phyloP scores from a whole-genome alignment of 2,888 invertebrate species.

The Minunthozetes semirufus region DNA sequence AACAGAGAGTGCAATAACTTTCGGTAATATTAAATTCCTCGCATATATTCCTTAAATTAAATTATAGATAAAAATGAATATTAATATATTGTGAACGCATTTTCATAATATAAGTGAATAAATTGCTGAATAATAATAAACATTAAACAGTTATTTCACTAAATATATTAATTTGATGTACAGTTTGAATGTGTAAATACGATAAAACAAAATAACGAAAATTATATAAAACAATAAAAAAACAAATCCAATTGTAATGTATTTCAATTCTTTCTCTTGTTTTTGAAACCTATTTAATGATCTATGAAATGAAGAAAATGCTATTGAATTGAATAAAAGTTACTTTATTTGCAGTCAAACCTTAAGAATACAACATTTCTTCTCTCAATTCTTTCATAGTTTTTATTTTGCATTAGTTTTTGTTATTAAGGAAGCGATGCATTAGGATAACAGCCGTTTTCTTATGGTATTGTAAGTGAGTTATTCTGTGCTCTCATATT shows the following conservation, averaged over 20 bases:
- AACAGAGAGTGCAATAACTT: slow-evolving; percentile 25
- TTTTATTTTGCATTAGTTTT: neutral
- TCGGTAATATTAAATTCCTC: slow-evolving; percentile 26
- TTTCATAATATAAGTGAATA: neutral
- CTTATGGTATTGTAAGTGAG: neutral
- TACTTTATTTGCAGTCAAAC: slow-evolving; percentile 1
- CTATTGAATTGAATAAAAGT: neutral
- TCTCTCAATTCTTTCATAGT: neutral
- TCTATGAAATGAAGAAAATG: neutral
- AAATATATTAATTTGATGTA: slow-evolving; percentile 10
- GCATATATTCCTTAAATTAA: slow-evolving; percentile 20
- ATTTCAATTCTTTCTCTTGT: neutral
- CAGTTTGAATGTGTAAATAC: slow-evolving; percentile 22
- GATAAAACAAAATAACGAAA: neutral
- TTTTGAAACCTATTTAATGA: no score
- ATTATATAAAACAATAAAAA: neutral
- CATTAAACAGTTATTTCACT: neutral
- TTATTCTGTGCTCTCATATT: neutral
- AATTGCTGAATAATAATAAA: neutral
- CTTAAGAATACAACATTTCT: neutral
- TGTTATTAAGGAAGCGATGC: neutral
- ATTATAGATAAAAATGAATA: slow-evolving; percentile 28
- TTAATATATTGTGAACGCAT: slow-evolving; percentile 27
- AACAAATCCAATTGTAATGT: neutral
- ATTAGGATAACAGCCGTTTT: neutral